Evolutionary conservation across 1,140 invertebrate genomes (phyloP).

Genomic region (Pseudobourletiella spinata): DNA sequence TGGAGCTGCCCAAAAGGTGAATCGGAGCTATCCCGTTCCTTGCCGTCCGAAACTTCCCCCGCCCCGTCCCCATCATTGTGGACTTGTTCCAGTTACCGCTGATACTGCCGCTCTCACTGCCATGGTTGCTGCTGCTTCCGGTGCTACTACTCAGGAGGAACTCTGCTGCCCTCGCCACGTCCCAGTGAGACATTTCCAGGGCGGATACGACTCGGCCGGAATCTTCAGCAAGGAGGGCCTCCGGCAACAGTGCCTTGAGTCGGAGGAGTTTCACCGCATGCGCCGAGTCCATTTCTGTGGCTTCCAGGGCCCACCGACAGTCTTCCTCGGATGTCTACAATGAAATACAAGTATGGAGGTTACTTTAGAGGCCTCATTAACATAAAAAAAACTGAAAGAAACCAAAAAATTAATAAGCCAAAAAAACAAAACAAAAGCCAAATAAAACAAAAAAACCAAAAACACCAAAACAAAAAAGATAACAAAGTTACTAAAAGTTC

Average conservation of each 20-base stretch:
- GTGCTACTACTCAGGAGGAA: slow-evolving; percentile 13
- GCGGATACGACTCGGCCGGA: slow-evolving; percentile 17
- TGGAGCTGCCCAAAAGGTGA: no score
- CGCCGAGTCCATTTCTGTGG: slow-evolving; percentile 22
- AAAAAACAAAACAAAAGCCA: no score
- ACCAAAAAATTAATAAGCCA: no score
- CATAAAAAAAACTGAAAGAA: background rate
- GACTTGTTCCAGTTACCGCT: no score
- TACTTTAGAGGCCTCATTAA: background rate
- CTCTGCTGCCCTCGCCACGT: slow-evolving; percentile 20
- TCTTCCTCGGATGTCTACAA: slow-evolving; percentile 21
- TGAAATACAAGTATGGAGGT: slow-evolving; percentile 7
- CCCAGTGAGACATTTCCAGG: slow-evolving; percentile 34
- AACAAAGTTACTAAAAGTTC: no score
- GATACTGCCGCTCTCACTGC: no score
- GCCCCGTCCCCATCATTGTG: no score
- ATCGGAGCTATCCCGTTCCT: no score
- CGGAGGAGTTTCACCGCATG: slow-evolving; percentile 31
- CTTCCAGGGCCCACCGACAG: slow-evolving; percentile 26
- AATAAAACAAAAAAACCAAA: no score
- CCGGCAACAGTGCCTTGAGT: slow-evolving; percentile 27
- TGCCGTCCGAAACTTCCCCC: no score
- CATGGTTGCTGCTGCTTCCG: background rate
- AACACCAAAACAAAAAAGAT: no score
- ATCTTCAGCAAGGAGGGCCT: slow-evolving; percentile 16